Base-by-base conservation (phyloP, 2,888 invertebrate genomes). In the Tinea semifulvella region DNA sequence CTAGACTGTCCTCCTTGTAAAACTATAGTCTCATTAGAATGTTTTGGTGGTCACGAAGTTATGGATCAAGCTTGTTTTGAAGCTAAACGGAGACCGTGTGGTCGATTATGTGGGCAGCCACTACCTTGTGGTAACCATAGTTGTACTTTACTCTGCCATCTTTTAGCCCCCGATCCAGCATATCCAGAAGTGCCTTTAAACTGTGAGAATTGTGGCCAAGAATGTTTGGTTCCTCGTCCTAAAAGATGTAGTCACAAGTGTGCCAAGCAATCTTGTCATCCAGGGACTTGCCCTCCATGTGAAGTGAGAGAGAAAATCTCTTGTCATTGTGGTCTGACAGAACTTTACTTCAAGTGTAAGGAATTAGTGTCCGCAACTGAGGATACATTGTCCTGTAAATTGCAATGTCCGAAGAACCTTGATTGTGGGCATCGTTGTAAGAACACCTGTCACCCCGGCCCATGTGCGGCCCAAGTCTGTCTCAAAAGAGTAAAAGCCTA, bases 391-490 rank as follows among this genome's bases (percentile, higher is more conserved):
- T 84, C 85, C 46, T 97, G 96, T 63, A 90, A 90, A 27, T 92
- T 92, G 63, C 91, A 91, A 50, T 97, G 96, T 60, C 90, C 94
- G 0, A 92, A 89, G 74, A 88, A 94, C 88, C 86, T 91, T 61
- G 65, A 85, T 5, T 97, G 96, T 69, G 92, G 93, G 0, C 96
- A 97, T 69, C 87, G 91, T 5, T 94, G 94, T 61, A 74, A 83
- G 25, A 75, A 85, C 5, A 77, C 82, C 31, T 94, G 94, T 54
- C 94, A 94, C 60, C 72, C 87, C 0, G 92, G 91, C 0, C 56
- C 65, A 0, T 95, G 94, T 59, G 82, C 84, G 49, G 70, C 83
- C 3, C 87, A 89, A 48, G 63, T 72, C 0, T 96, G 96, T 61
- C 86, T 84, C 46, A 91, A 91, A 59, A 94, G 92, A 64, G 85